Evolutionary conservation across 1,140 invertebrate genomes (phyloP).

Genomic region (Brachionus calyciflorus): DNA sequence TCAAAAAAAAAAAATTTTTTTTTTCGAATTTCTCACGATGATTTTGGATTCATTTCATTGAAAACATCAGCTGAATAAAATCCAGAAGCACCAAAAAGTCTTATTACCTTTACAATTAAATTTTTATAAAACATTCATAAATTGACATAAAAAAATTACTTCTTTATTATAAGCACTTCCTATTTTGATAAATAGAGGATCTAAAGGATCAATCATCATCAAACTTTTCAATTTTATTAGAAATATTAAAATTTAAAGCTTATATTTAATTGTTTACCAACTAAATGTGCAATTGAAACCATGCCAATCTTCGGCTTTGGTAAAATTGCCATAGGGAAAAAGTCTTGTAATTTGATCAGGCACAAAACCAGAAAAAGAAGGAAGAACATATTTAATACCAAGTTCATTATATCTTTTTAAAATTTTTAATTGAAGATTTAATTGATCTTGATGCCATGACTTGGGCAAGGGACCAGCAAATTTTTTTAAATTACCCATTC

Average conservation of each 20-base stretch:
- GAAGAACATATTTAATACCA: slow-evolving; percentile 78
- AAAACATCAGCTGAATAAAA: slow-evolving; percentile 86
- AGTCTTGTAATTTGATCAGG: slow-evolving; percentile 66
- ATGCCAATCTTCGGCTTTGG: slow-evolving; percentile 70
- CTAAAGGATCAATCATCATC: slow-evolving; percentile 73
- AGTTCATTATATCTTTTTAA: slow-evolving; percentile 72
- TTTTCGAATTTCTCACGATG: slow-evolving; percentile 5
- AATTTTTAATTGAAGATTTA: slow-evolving; percentile 74
- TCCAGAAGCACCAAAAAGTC: slow-evolving; percentile 72
- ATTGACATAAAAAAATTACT: background rate
- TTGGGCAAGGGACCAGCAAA: slow-evolving; percentile 77
- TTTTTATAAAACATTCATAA: too few relatives aligned
- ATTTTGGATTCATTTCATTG: slow-evolving; percentile 76
- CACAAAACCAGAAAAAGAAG: slow-evolving; percentile 85
- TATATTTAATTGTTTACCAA: slow-evolving; percentile 7
- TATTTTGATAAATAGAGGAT: slow-evolving; percentile 72
- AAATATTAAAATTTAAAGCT: slow-evolving; percentile 18
- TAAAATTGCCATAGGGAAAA: slow-evolving; percentile 71
- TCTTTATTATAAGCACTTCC: slow-evolving; percentile 60
- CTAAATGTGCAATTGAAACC: slow-evolving; percentile 68
- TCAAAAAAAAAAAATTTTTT: slow-evolving; percentile 48
- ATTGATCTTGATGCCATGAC: slow-evolving; percentile 70
- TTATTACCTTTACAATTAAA: slow-evolving; percentile 67
- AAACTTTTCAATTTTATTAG: slow-evolving; percentile 62
- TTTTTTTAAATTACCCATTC: slow-evolving; percentile 88